Percentiles rank a stretch among this genome's conserved stretches.
phyloP scores from a whole-genome alignment of 2,888 invertebrate species.

The Trissoscelio sp. region DNA sequence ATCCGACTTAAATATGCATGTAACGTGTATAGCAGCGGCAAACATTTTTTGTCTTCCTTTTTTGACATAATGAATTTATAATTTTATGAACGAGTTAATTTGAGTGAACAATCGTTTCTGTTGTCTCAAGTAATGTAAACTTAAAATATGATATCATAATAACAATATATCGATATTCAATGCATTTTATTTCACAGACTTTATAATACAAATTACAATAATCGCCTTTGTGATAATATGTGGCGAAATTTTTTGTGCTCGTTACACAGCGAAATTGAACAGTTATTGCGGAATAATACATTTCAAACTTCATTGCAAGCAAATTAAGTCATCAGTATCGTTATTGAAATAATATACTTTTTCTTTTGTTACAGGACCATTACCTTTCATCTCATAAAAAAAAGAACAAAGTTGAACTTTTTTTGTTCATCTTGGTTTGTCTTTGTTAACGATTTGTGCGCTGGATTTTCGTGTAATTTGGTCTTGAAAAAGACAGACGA shows the following conservation, averaged over 20 bases:
- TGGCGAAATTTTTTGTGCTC: not conserved
- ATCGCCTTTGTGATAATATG: not conserved
- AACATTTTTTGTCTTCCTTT: slow-evolving; percentile 10
- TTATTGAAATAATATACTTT: not conserved
- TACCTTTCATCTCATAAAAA: no score
- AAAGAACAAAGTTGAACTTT: no score
- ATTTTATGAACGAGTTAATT: slow-evolving; percentile 11
- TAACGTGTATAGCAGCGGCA: slow-evolving; percentile 4
- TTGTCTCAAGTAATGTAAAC: slow-evolving; percentile 3
- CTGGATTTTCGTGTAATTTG: not conserved
- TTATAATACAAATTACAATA: slow-evolving; percentile 3
- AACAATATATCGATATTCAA: slow-evolving; percentile 23
- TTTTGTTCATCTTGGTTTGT: no score
- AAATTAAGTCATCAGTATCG: not conserved
- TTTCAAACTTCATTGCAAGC: not conserved
- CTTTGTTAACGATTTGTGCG: not conserved
- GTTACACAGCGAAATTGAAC: not conserved
- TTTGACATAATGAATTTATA: slow-evolving; percentile 20
- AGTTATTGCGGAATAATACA: not conserved
- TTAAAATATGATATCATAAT: slow-evolving; percentile 2
- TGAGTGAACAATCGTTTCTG: slow-evolving; percentile 7
- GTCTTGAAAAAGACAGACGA: not conserved
- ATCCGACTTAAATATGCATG: slow-evolving; percentile 6
- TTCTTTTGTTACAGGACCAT: not conserved
- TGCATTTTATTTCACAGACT: slow-evolving; percentile 4